Evolutionary conservation across 2,888 invertebrate species (phyloP).

Genomic region (Meloe dianella): DNA sequence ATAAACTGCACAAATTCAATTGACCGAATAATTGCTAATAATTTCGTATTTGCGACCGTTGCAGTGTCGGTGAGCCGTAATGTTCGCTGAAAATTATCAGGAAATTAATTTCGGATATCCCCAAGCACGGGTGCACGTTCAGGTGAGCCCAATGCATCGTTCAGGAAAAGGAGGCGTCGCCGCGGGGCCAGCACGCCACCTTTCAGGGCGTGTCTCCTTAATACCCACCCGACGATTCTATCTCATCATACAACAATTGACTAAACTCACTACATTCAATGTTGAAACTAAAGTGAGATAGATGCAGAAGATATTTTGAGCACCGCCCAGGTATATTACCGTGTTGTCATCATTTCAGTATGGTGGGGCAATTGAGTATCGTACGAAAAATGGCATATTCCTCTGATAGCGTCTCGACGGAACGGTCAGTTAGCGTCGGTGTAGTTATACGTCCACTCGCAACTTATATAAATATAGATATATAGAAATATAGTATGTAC

Average conservation of each 20-base stretch:
- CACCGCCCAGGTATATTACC: constrained; percentile 64
- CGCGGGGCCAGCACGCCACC: constrained; percentile 16
- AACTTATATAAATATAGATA: constrained; percentile 25
- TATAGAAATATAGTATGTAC: constrained; percentile 37
- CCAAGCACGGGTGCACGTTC: constrained; percentile 22
- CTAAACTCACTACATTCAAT: constrained; percentile 26
- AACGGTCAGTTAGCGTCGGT: constrained; percentile 63
- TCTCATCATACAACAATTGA: constrained; percentile 1
- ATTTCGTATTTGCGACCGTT: neutral
- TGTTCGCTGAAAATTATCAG: constrained; percentile 26
- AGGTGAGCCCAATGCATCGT: constrained; percentile 18
- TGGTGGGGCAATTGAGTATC: constrained; percentile 44
- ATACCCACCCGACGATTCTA: constrained; percentile 22
- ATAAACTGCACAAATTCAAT: neutral
- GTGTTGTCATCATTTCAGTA: constrained; percentile 50
- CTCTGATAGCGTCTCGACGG: constrained; percentile 65
- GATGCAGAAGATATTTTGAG: constrained; percentile 40
- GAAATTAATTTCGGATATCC: constrained; percentile 29
- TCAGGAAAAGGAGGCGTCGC: constrained; percentile 19
- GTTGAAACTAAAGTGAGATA: constrained; percentile 19
- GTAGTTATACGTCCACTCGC: constrained; percentile 39
- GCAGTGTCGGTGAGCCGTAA: constrained; percentile 17
- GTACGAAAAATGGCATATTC: constrained; percentile 62
- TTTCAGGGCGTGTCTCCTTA: constrained; percentile 32
- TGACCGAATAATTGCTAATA: neutral